Percentiles rank a stretch among this genome's conserved stretches.
phyloP scores from a whole-genome alignment of 1,140 invertebrate genomes.

The Cyclargus thomasi region DNA sequence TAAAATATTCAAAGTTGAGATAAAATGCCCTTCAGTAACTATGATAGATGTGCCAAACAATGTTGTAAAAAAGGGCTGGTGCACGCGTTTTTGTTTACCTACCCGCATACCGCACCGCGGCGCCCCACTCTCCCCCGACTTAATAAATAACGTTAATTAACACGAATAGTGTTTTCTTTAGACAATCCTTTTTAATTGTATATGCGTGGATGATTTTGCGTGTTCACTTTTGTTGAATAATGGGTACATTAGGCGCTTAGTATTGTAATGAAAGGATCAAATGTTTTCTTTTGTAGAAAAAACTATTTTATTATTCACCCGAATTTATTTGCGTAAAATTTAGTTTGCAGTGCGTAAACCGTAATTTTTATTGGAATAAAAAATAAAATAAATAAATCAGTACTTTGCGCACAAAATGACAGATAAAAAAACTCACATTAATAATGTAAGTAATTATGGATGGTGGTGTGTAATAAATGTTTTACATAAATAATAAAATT shows the following conservation, averaged over 20 bases:
- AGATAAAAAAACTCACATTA: too few species aligned
- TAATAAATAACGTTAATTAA: conserved; percentile 11
- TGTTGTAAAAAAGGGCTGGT: neutral
- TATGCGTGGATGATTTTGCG: conserved; percentile 6
- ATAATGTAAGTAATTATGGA: too few species aligned
- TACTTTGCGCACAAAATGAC: too few species aligned
- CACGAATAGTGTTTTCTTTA: conserved; percentile 13
- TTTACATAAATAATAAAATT: too few species aligned
- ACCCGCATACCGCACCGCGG: conserved; percentile 8
- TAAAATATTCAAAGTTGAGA: conserved; percentile 8
- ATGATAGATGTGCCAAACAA: conserved; percentile 15
- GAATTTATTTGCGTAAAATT: too few species aligned
- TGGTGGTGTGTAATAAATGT: too few species aligned
- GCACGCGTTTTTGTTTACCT: conserved; percentile 11
- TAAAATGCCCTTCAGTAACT: conserved; percentile 15
- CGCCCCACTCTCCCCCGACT: neutral
- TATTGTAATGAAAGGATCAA: neutral
- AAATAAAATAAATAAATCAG: too few species aligned
- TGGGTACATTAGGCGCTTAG: neutral
- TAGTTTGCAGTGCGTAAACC: too few species aligned
- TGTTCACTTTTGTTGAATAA: neutral
- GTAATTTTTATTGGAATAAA: too few species aligned
- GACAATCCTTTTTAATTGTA: conserved; percentile 7
- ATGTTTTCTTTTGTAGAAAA: neutral
- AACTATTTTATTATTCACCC: too few species aligned